Percentiles rank a stretch among this genome's conserved stretches.
Conservation (phyloP, 2,797 vertebrate species). For the Balearica regulorum region DNA sequence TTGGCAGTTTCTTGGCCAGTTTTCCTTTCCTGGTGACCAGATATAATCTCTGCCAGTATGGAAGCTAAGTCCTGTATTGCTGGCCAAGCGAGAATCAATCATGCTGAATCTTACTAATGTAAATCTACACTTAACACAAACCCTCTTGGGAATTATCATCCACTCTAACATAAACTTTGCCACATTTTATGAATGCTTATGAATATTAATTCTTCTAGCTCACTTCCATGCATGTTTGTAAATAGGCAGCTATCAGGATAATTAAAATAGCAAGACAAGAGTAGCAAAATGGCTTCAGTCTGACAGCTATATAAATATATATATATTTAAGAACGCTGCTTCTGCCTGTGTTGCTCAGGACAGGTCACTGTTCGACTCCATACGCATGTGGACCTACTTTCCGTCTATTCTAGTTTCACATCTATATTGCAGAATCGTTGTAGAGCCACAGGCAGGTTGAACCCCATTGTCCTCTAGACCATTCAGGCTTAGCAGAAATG, state of each 20-base stretch:
- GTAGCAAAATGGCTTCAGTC: conserved; percentile 25
- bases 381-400: conserved; percentile 43
- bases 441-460: conserved; percentile 50
- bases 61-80: conserved; percentile 3
- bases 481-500: conserved; percentile 39
- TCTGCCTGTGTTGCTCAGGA: background rate
- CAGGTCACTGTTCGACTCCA: background rate
- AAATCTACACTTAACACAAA: conserved; percentile 2
- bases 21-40: conserved; percentile 63
- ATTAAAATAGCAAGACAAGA: background rate
- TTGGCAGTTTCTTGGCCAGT: conserved; percentile 65
- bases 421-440: background rate
- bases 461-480: conserved; percentile 26
- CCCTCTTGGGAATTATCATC: background rate
- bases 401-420: conserved; percentile 14
- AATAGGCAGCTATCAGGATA: background rate
- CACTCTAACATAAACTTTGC: conserved; percentile 7
- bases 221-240: background rate
- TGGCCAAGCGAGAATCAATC: conserved; percentile 55
- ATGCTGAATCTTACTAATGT: background rate
- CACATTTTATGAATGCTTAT: background rate
- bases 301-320: background rate
- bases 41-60: conserved; percentile 52
- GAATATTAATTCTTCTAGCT: background rate
- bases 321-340: background rate